A percentile compares a stretch with the other conserved stretches of the same genome.
These are phyloP conservation scores for Marisa cornuarietis DNA, from an alignment of 1,140 invertebrate species.

Conservation along the genomic window DNA sequence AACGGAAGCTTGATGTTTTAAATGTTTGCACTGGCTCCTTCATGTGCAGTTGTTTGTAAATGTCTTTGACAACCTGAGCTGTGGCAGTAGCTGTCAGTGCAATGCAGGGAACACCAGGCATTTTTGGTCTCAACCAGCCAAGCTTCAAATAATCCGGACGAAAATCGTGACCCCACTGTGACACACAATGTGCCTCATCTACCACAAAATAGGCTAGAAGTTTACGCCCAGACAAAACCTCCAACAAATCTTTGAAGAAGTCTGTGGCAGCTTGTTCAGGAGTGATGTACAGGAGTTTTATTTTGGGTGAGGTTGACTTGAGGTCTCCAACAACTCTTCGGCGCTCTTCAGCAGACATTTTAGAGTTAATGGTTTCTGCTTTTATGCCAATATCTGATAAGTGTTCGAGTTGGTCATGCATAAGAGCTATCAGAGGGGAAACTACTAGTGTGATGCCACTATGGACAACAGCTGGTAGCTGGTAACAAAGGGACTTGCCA, in stretches of 20 bases:
- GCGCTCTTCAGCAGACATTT: conserved; percentile 78
- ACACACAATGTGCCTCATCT: conserved; percentile 98
- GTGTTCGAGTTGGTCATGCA: conserved; percentile 71
- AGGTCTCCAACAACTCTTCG: conserved; percentile 71
- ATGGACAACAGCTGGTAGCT: conserved; percentile 74
- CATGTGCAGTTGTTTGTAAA: conserved; percentile 70
- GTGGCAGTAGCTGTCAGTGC: conserved; percentile 94
- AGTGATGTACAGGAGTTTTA: conserved; percentile 89
- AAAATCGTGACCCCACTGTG: conserved; percentile 98
- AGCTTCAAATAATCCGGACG: conserved; percentile 92
- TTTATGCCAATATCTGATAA: conserved; percentile 74
- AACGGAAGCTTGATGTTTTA: conserved; percentile 74
- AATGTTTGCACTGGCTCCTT: conserved; percentile 70
- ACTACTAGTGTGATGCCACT: conserved; percentile 74
- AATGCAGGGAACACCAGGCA: conserved; percentile 68
- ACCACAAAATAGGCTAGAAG: conserved; percentile 80
- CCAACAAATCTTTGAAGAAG: conserved; percentile 73
- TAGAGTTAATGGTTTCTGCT: conserved; percentile 89
- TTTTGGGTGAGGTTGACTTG: conserved; percentile 68
- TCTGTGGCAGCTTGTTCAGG: conserved; percentile 88
- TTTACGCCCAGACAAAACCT: conserved; percentile 67
- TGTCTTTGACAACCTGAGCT: conserved; percentile 71
- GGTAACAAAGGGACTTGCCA: conserved; percentile 79
- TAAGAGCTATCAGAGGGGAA: conserved; percentile 77
- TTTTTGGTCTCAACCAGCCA: conserved; percentile 75